Conservation (phyloP, 2,797 vertebrate genomes). For the Sciurus carolinensis region DNA sequence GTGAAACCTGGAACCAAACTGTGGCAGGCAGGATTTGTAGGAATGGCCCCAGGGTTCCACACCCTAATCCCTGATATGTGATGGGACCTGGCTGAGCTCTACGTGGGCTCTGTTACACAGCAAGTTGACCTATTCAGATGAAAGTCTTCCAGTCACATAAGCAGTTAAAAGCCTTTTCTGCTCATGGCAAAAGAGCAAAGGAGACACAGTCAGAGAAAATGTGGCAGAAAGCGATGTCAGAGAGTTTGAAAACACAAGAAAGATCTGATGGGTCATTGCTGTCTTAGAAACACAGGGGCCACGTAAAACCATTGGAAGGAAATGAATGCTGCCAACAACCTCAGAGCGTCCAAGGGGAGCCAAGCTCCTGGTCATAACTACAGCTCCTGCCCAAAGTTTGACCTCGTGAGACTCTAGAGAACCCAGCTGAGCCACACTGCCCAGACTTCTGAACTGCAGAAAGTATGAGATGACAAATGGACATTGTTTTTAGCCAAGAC, state of each 20-base stretch:
- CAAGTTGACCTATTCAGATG: neutral
- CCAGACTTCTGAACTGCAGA: neutral
- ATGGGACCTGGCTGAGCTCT: neutral
- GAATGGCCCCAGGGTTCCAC: neutral
- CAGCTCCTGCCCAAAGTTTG: neutral
- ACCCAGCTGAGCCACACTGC: neutral
- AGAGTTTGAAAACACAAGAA: neutral
- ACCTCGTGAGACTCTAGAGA: neutral
- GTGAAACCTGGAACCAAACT: neutral
- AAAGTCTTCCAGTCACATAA: neutral
- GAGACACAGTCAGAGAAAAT: neutral
- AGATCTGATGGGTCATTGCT: neutral
- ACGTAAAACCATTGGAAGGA: neutral
- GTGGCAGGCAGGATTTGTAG: slow-evolving; percentile 3
- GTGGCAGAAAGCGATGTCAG: neutral
- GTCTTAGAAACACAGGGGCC: neutral
- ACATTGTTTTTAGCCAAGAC: neutral
- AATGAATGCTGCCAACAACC: neutral
- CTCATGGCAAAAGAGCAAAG: neutral
- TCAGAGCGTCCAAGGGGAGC: neutral
- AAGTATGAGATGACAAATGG: neutral
- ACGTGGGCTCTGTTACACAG: neutral
- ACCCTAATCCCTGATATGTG: neutral
- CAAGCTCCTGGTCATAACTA: neutral
- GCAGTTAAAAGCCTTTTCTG: neutral